These are phyloP conservation scores for Limnephilus marmoratus DNA, from an alignment of 2,888 invertebrate genomes.

Conservation along the genomic window DNA sequence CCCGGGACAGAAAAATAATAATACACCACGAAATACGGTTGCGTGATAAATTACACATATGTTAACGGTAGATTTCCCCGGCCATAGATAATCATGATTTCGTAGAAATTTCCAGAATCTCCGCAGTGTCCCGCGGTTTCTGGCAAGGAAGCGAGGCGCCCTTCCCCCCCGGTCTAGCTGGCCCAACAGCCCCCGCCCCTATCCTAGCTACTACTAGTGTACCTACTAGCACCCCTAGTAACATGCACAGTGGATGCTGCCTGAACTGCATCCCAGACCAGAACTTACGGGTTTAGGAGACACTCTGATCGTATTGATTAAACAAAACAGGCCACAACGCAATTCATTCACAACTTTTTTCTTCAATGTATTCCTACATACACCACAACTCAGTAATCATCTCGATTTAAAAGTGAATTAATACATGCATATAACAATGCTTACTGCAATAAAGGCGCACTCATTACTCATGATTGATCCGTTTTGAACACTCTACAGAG, in stretches of 20 bases:
- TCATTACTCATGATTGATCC: too few relatives aligned
- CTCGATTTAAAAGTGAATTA: too few relatives aligned
- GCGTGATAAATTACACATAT: slow-evolving; percentile 64
- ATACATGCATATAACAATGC: too few relatives aligned
- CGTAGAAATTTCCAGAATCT: slow-evolving; percentile 47
- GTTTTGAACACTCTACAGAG: too few relatives aligned
- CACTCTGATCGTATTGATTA: background rate
- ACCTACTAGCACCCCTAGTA: too few relatives aligned
- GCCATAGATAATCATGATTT: slow-evolving; percentile 65
- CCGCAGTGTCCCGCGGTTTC: slow-evolving; percentile 62
- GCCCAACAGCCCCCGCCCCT: background rate
- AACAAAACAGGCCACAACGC: background rate
- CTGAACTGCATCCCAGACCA: background rate
- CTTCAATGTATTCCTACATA: too few relatives aligned
- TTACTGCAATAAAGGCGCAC: too few relatives aligned
- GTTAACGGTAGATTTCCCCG: slow-evolving; percentile 64
- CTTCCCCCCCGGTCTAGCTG: background rate
- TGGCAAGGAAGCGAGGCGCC: slow-evolving; percentile 61
- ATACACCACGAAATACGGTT: slow-evolving; percentile 30
- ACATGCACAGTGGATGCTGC: background rate
- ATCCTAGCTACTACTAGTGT: background rate
- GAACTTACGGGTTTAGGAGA: background rate
- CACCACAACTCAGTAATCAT: too few relatives aligned
- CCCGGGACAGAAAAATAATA: background rate
- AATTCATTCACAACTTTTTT: too few relatives aligned